These are phyloP conservation scores for Styela clava DNA, from an alignment of 23 tunicate genomes.

Conservation along the genomic window DNA sequence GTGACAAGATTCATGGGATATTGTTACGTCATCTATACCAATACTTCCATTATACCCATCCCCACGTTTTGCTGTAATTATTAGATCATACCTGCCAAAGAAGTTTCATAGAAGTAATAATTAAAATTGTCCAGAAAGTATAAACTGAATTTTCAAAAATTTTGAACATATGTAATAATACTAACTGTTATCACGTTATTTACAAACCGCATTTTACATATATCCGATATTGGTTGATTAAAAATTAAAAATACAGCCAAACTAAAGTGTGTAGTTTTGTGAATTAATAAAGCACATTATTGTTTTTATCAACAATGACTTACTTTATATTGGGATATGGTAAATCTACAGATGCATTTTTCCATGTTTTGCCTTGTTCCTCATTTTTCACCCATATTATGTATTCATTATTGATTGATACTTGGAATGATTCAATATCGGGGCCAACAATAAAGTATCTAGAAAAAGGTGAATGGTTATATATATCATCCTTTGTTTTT, in stretches of 20 bases:
- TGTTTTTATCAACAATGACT: no score
- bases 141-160: background rate
- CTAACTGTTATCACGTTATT: no score
- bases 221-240: no score
- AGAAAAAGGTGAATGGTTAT: slow-evolving; percentile 1
- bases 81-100: slow-evolving; percentile 49
- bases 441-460: slow-evolving; percentile 44
- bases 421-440: slow-evolving; percentile 7
- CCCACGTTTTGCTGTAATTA: slow-evolving; percentile 23
- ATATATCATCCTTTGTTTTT: no score
- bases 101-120: background rate
- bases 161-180: no score
- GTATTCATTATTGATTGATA: slow-evolving; percentile 26
- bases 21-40: slow-evolving; percentile 60
- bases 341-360: slow-evolving; percentile 39
- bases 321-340: slow-evolving; percentile 63
- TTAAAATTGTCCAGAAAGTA: background rate
- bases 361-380: slow-evolving; percentile 39
- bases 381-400: slow-evolving; percentile 39
- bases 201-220: no score
- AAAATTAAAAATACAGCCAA: no score
- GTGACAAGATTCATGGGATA: slow-evolving; percentile 48
- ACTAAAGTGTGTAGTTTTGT: no score
- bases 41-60: slow-evolving; percentile 26
- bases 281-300: no score